These are phyloP conservation scores for Drosophila funebris DNA, from an alignment of 1,140 invertebrate genomes.

Conservation along the genomic window DNA sequence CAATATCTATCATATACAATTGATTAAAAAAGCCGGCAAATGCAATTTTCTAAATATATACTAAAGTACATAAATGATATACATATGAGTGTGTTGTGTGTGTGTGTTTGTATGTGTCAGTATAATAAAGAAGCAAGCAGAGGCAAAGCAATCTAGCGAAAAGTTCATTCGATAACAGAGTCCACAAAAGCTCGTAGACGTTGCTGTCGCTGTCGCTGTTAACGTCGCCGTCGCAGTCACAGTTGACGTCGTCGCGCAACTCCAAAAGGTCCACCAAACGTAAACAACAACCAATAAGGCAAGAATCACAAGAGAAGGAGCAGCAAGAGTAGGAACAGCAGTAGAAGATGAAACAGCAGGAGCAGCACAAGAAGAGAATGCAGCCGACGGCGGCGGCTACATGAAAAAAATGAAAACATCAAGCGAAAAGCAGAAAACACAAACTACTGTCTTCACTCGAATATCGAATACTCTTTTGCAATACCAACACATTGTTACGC, in stretches of 20 bases:
- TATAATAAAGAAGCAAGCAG: background rate
- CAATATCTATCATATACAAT: constrained; percentile 27
- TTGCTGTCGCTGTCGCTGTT: constrained; percentile 1
- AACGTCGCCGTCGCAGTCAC: background rate
- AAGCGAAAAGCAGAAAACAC: constrained; percentile 28
- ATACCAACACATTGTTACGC: background rate
- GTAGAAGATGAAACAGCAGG: constrained; percentile 9
- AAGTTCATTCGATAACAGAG: constrained; percentile 46
- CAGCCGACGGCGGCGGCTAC: constrained; percentile 63
- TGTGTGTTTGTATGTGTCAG: background rate
- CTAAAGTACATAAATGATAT: background rate
- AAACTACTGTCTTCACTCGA: background rate
- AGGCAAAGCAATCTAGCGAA: constrained; percentile 29
- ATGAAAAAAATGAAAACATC: constrained; percentile 63
- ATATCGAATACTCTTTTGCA: constrained; percentile 12
- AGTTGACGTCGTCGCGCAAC: constrained; percentile 33
- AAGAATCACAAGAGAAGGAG: constrained; percentile 31
- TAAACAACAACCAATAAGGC: constrained; percentile 66
- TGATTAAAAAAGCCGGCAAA: constrained; percentile 17
- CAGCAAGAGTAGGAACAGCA: background rate
- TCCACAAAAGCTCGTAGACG: constrained; percentile 28
- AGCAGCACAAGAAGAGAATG: constrained; percentile 15
- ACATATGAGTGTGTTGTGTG: background rate
- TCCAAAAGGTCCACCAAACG: constrained; percentile 65
- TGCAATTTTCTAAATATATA: constrained; percentile 22